Percentiles rank a stretch among this genome's conserved stretches.
These are phyloP conservation scores for Coracias cyanogaster DNA, from an alignment of 2,797 vertebrate species.

Conservation along the genomic window DNA sequence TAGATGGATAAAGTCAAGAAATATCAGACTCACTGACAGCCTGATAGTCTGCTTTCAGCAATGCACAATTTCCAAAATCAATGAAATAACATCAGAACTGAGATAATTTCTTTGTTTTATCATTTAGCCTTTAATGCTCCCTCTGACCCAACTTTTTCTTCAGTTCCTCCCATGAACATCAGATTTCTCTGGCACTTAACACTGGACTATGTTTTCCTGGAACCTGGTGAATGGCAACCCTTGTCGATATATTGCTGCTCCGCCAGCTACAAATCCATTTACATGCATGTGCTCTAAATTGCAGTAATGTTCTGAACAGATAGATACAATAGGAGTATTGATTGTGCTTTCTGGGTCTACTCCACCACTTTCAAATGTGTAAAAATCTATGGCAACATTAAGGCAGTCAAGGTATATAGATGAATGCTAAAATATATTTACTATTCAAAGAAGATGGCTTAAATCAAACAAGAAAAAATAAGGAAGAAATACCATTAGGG, in stretches of 20 bases:
- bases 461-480: constrained; percentile 78
- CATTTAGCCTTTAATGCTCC: constrained; percentile 21
- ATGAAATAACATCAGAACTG: neutral
- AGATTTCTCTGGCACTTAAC: constrained; percentile 40
- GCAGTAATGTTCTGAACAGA: constrained; percentile 51
- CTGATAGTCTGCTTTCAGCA: neutral
- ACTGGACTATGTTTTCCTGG: constrained; percentile 50
- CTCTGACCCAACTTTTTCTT: constrained; percentile 37
- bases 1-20: constrained; percentile 1
- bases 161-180: constrained; percentile 53
- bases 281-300: constrained; percentile 63
- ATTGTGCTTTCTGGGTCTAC: constrained; percentile 79
- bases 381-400: constrained; percentile 82
- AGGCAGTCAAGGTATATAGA: constrained; percentile 83
- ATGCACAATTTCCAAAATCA: neutral
- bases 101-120: neutral
- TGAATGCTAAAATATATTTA: constrained; percentile 78
- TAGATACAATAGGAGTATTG: neutral
- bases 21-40: neutral
- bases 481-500: constrained; percentile 70
- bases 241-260: constrained; percentile 36
- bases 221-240: constrained; percentile 61
- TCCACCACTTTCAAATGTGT: constrained; percentile 69
- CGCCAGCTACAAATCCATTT: constrained; percentile 56
- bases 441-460: constrained; percentile 78